Evolutionary conservation across 2,113 vertebrate genomes (phyloP).

Genomic region (Serranochromis macrocephalus): DNA sequence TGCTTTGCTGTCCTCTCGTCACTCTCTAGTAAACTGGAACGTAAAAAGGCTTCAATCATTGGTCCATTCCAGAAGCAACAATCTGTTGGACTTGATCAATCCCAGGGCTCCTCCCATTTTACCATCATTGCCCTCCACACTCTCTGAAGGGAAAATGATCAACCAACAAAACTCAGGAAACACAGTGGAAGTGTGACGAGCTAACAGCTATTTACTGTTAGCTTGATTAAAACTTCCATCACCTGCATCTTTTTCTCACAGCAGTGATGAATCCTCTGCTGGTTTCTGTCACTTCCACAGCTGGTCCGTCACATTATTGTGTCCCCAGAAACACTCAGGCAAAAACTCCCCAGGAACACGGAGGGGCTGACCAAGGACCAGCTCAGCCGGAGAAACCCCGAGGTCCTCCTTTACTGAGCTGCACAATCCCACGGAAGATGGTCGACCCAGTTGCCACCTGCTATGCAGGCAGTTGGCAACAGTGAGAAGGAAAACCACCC

Average conservation of each 20-base stretch:
- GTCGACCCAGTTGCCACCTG: not conserved
- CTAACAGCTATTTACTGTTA: not conserved
- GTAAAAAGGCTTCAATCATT: not conserved
- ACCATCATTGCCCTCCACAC: not conserved
- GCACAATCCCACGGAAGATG: not conserved
- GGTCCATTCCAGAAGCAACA: not conserved
- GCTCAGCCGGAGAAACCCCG: fast-evolving
- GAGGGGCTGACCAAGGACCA: not conserved
- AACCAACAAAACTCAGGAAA: not conserved
- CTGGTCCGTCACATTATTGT: not conserved
- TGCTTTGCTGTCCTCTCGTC: not conserved
- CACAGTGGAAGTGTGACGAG: not conserved
- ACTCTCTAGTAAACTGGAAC: not conserved
- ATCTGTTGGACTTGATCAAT: not conserved
- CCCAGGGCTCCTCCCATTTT: not conserved
- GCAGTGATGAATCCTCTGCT: fast-evolving
- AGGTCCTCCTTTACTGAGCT: not conserved
- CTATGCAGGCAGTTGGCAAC: not conserved
- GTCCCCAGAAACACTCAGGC: not conserved
- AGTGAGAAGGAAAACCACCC: not conserved
- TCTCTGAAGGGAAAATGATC: not conserved
- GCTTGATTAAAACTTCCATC: not conserved
- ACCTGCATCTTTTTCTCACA: not conserved
- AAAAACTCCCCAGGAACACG: not conserved
- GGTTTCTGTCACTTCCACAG: not conserved